These are phyloP conservation scores for Eristalinus sepulchralis DNA, from an alignment of 2,888 invertebrate genomes.

Conservation along the genomic window DNA sequence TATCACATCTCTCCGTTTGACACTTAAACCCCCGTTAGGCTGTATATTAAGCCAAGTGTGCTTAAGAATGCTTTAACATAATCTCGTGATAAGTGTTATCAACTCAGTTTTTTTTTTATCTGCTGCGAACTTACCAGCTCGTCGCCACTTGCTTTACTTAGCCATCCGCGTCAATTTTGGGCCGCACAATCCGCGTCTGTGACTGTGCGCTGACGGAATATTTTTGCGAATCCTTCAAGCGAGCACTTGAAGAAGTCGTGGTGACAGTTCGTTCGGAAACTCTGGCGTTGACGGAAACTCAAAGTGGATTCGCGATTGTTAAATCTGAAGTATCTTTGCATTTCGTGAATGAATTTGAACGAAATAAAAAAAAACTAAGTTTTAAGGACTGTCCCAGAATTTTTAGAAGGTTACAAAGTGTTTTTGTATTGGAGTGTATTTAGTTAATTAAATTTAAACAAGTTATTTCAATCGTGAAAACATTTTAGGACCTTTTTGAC, in stretches of 20 bases:
- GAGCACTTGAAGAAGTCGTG: neutral
- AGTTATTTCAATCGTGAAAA: neutral
- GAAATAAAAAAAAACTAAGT: too few relatives aligned
- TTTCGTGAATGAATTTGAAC: neutral
- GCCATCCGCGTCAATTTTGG: neutral
- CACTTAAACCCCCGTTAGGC: neutral
- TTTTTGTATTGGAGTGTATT: neutral
- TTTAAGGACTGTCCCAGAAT: neutral
- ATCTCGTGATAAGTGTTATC: slow-evolving; percentile 37
- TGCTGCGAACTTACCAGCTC: neutral
- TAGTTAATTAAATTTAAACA: neutral
- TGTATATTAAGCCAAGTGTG: neutral
- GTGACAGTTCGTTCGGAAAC: neutral
- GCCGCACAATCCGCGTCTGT: slow-evolving; percentile 4
- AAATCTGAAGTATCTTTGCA: neutral
- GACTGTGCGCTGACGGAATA: neutral
- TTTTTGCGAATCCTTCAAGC: neutral
- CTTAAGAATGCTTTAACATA: slow-evolving; percentile 9
- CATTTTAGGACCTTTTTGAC: neutral
- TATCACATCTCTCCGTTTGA: neutral
- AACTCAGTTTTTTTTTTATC: slow-evolving; percentile 23
- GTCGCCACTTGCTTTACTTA: slow-evolving; percentile 1
- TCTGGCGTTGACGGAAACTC: neutral
- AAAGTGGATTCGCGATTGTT: neutral
- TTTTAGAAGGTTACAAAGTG: neutral